These are phyloP conservation scores for Limnephilus marmoratus DNA, from an alignment of 2,888 invertebrate genomes.

Conservation along the genomic window DNA sequence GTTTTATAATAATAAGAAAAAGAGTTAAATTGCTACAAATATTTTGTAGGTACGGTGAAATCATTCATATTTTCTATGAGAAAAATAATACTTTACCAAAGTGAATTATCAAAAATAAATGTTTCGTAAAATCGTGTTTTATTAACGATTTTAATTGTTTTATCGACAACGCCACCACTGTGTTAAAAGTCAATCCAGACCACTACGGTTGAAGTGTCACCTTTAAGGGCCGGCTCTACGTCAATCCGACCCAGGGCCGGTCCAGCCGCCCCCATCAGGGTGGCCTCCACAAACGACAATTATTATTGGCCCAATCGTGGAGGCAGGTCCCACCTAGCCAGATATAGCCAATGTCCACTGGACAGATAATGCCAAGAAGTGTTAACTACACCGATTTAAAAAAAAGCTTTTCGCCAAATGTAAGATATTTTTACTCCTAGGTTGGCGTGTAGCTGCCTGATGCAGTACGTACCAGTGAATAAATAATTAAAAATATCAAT, in stretches of 20 bases:
- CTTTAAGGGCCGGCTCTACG: conserved; percentile 39
- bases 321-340: not conserved
- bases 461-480: no score
- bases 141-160: not conserved
- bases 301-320: conserved; percentile 40
- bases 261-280: not conserved
- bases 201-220: conserved; percentile 42
- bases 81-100: no score
- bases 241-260: conserved; percentile 32
- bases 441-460: no score
- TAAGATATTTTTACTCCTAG: not conserved
- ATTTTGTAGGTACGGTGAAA: no score
- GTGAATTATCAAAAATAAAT: no score
- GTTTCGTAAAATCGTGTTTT: not conserved
- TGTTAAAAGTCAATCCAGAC: conserved; percentile 17
- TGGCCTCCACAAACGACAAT: conserved; percentile 23
- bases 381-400: not conserved
- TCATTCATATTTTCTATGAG: no score
- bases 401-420: not conserved
- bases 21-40: no score
- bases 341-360: not conserved
- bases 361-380: not conserved
- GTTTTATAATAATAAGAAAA: no score
- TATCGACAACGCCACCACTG: conserved; percentile 17
- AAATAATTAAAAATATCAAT: no score